phyloP scores from a whole-genome alignment of 2,888 invertebrate genomes.

The Theretra japonica region DNA sequence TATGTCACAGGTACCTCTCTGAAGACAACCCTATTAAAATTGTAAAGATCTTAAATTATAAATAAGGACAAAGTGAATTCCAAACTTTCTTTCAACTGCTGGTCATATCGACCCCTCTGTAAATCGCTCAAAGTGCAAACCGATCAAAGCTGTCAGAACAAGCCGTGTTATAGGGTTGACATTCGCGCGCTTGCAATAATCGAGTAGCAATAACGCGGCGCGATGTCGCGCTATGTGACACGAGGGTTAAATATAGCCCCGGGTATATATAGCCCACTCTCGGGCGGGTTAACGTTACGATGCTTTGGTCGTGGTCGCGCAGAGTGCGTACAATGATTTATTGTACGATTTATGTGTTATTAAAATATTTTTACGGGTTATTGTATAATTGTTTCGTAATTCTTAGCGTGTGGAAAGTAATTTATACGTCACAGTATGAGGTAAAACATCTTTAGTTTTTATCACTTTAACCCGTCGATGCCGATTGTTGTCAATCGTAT shows the following conservation, averaged over 20 bases:
- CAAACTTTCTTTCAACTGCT: not conserved
- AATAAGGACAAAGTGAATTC: too few relatives aligned
- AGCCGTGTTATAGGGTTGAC: constrained; percentile 17
- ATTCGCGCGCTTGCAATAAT: constrained; percentile 33
- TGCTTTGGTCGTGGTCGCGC: constrained; percentile 31
- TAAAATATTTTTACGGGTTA: constrained; percentile 1
- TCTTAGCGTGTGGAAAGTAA: not conserved
- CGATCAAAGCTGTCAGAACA: not conserved
- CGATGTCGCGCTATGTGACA: constrained; percentile 78
- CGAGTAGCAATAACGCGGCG: constrained; percentile 49
- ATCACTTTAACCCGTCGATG: too few relatives aligned
- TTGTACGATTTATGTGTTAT: constrained; percentile 33
- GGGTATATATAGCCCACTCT: constrained; percentile 71
- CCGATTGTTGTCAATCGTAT: too few relatives aligned
- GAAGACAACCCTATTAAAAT: too few relatives aligned
- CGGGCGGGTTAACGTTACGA: constrained; percentile 36
- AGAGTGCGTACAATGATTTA: constrained; percentile 42
- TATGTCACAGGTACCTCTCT: too few relatives aligned
- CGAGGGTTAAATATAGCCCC: constrained; percentile 70
- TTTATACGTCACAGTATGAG: too few relatives aligned
- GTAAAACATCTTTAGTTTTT: too few relatives aligned
- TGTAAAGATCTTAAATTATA: too few relatives aligned
- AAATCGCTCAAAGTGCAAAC: not conserved
- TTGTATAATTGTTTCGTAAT: constrained; percentile 6
- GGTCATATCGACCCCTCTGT: not conserved